phyloP scores from a whole-genome alignment of 2,113 vertebrate genomes.

The Camelus dromedarius region DNA sequence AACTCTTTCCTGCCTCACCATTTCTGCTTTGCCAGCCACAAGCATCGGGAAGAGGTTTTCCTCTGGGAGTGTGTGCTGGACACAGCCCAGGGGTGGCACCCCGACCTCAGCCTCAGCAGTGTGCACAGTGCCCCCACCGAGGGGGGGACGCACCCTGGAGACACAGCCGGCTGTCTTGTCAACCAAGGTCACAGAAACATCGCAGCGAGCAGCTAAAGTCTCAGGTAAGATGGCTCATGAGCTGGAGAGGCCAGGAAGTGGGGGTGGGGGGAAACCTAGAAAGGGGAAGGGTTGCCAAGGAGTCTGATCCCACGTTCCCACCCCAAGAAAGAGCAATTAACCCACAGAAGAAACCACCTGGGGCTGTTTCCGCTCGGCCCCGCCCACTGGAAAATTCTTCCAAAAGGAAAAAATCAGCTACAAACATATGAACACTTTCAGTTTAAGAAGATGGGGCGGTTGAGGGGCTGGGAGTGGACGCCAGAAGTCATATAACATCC shows the following conservation, averaged over 20 bases:
- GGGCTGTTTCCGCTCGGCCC: neutral
- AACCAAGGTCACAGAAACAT: neutral
- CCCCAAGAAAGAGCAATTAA: neutral
- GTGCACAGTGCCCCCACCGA: fast-evolving
- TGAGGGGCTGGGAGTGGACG: neutral
- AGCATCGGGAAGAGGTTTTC: neutral
- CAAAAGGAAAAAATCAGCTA: neutral
- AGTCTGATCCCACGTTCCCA: neutral
- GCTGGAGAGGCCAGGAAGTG: neutral
- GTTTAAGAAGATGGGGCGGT: neutral
- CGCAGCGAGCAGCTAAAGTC: fast-evolving
- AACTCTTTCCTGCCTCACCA: neutral
- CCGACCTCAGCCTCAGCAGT: neutral
- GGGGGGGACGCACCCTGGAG: fast-evolving
- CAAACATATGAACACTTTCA: neutral
- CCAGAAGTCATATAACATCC: neutral
- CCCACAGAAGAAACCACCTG: neutral
- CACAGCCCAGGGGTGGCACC: neutral
- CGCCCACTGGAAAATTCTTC: neutral
- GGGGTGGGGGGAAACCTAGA: neutral
- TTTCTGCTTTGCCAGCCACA: neutral
- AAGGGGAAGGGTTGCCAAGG: too few species aligned
- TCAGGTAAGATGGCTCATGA: neutral
- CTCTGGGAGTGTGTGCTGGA: neutral
- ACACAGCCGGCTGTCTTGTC: neutral